phyloP scores from a whole-genome alignment of 2,888 invertebrate genomes.

The Microplitis manilae region DNA sequence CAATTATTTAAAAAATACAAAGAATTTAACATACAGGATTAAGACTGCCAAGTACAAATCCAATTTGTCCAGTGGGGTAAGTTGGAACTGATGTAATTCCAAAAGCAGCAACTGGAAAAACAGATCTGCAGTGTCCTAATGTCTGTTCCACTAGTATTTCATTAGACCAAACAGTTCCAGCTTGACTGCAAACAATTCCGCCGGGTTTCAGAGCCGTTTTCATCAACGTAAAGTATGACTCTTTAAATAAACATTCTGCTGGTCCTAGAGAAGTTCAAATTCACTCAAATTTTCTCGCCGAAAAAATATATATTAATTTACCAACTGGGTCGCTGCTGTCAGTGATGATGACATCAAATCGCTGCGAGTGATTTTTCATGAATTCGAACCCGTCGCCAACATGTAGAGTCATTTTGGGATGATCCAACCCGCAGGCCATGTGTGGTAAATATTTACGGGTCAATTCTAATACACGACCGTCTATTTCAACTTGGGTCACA shows the following conservation, averaged over 20 bases:
- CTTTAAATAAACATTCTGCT: conserved; percentile 81
- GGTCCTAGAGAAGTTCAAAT: conserved; percentile 73
- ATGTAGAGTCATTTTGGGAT: conserved; percentile 86
- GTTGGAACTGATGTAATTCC: conserved; percentile 91
- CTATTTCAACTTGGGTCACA: conserved; percentile 96
- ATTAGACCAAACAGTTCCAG: conserved; percentile 86
- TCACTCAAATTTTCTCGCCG: neutral
- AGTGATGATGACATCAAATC: conserved; percentile 98
- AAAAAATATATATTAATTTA: conserved; percentile 62
- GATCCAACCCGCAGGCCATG: conserved; percentile 90
- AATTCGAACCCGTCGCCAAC: conserved; percentile 97
- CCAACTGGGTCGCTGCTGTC: conserved; percentile 99
- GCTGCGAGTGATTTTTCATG: conserved; percentile 86
- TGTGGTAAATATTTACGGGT: conserved; percentile 91
- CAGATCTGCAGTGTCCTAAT: conserved; percentile 81
- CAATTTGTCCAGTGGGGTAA: conserved; percentile 97
- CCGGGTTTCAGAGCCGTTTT: conserved; percentile 85
- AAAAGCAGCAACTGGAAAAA: conserved; percentile 87
- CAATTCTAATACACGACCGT: conserved; percentile 90
- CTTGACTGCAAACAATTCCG: conserved; percentile 95
- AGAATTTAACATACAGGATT: conserved; percentile 73
- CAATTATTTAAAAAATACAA: conserved; percentile 22
- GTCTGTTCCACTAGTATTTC: conserved; percentile 84
- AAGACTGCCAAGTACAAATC: conserved; percentile 90
- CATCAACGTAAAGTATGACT: conserved; percentile 88